These are phyloP conservation scores for Blastobasis lacticolella DNA, from an alignment of 2,888 invertebrate genomes.

Conservation along the genomic window DNA sequence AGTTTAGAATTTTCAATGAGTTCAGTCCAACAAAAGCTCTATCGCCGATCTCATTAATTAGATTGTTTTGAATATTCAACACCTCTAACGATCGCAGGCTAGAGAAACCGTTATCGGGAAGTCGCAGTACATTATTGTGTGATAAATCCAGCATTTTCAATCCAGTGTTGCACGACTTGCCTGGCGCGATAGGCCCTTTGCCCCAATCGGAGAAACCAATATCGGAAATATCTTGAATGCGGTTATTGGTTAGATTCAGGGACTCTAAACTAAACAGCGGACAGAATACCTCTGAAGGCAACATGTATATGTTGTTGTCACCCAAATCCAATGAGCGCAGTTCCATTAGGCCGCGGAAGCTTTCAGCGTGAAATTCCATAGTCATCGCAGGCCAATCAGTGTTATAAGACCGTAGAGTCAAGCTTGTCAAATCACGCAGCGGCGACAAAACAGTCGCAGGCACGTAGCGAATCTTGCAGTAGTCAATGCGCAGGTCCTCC, in stretches of 20 bases:
- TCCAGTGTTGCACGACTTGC: constrained; percentile 80
- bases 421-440: constrained; percentile 78
- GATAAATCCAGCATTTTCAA: constrained; percentile 83
- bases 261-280: constrained; percentile 79
- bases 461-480: constrained; percentile 84
- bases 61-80: constrained; percentile 84
- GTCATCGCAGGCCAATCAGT: constrained; percentile 87
- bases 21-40: constrained; percentile 82
- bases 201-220: constrained; percentile 86
- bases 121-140: constrained; percentile 79
- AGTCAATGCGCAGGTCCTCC: constrained; percentile 82
- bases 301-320: constrained; percentile 84
- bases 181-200: constrained; percentile 78
- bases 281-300: constrained; percentile 82
- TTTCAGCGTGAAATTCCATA: constrained; percentile 83
- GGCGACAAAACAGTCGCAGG: constrained; percentile 81
- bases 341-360: constrained; percentile 80
- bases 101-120: constrained; percentile 82
- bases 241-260: constrained; percentile 84
- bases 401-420: constrained; percentile 83
- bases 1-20: constrained; percentile 81
- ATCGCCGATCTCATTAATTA: constrained; percentile 82
- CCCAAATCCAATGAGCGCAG: constrained; percentile 80
- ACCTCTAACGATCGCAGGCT: constrained; percentile 80
- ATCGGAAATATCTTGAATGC: constrained; percentile 83